phyloP scores from a whole-genome alignment of 35 echinoderm and acorn worm genomes.

The Amphiura filiformis region DNA sequence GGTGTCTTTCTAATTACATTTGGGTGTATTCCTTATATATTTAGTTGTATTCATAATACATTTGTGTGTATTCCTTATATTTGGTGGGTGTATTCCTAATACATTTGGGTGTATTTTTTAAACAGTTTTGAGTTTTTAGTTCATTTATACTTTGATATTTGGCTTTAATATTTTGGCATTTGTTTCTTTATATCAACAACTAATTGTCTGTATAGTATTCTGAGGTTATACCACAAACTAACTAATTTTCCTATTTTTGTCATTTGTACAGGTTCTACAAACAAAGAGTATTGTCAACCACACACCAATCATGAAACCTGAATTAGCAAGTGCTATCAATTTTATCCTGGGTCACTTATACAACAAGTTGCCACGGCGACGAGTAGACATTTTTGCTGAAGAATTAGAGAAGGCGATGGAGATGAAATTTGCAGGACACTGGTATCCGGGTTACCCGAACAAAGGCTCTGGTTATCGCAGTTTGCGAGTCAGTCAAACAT shows the following conservation, averaged over 20 bases:
- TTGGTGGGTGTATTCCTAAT: no score
- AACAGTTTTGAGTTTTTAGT: no score
- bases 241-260: not conserved
- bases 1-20: no score
- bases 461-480: conserved; percentile 96
- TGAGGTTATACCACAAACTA: no score
- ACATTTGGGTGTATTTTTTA: no score
- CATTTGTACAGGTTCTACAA: not conserved
- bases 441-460: conserved; percentile 86
- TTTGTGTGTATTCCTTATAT: no score
- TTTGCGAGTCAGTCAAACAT: conserved; percentile 63
- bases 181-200: not conserved
- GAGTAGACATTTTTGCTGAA: conserved; percentile 81
- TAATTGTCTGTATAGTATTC: no score
- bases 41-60: no score
- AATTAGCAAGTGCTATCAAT: conserved; percentile 81
- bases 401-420: conserved; percentile 90
- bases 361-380: conserved; percentile 88
- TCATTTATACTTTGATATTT: not conserved
- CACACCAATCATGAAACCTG: conserved; percentile 71
- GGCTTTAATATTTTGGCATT: not conserved
- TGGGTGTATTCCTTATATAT: no score
- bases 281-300: not conserved
- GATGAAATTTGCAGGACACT: conserved; percentile 90
- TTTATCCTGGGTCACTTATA: conserved; percentile 86